Base-by-base conservation (phyloP, 2,113 vertebrate species). In the Toxotes chatareus region DNA sequence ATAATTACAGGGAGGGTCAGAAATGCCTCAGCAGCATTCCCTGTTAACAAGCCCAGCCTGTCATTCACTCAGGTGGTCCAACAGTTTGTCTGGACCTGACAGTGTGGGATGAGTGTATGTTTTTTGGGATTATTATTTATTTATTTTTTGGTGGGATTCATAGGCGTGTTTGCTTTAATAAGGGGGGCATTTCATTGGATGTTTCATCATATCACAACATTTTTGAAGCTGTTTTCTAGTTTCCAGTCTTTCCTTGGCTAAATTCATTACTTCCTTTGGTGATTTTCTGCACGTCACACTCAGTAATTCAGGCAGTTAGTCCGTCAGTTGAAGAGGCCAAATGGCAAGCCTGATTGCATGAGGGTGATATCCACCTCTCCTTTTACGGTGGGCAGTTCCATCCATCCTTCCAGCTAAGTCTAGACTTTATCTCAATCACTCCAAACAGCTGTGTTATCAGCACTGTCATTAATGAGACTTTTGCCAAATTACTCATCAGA, bases 1-100 rank as follows among this genome's bases (percentile, higher is more conserved):
- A 71, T 82, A 83, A 91, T 91, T 79, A 82, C 82, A 83, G 84
- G 82, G 79, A 87, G 79, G 74, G 69, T 72, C 80, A 76, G 47
- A 64, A 86, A 80, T 84, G 42, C 84, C 79, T 44, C 2, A 19
- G 75, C 66, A 42, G 57, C 21, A 23, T 38, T 72, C 44, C 31
- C n/a, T 7, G 27, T 70, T 73, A 57, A n/a, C 13, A 17, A 61
- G 19, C 34, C 16, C 19, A 27, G 47, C 38, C 72, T 46, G 60
- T 55, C 32, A 31, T 55, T 70, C 76, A 46, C 5, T 70, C 78
- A 13, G 55, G 14, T 0, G 7, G 27, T 65, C 11, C 4, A 10
- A 47, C 0, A 5, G 6, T 61, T 75, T 3, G 13, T 44, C 62
- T 36, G 69, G 63, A 40, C 16, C 47, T 0, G 9, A 34, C 60